These are phyloP conservation scores for Sporophila hypoxantha DNA, from an alignment of 2,113 vertebrate genomes.

Conservation along the genomic window DNA sequence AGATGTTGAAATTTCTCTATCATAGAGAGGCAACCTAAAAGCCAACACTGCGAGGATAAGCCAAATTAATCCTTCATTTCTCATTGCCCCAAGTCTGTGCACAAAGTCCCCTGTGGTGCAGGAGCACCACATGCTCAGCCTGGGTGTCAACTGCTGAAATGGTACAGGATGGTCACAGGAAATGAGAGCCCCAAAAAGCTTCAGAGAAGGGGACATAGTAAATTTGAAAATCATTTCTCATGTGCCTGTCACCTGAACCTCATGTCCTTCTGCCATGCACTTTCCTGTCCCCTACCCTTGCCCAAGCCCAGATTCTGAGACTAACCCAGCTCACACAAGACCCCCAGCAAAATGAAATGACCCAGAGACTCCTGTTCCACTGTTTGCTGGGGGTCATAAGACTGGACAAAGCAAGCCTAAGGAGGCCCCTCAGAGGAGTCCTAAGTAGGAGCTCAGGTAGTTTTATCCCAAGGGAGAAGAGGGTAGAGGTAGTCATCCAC, in stretches of 20 bases:
- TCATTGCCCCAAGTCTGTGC: not conserved
- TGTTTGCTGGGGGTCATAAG: not conserved
- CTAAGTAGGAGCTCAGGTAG: not conserved
- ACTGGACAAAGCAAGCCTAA: not conserved
- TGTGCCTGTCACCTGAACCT: not conserved
- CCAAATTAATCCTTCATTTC: not conserved
- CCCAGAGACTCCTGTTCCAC: not conserved
- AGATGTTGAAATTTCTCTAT: not conserved
- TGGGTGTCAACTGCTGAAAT: not conserved
- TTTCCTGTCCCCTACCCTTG: not conserved
- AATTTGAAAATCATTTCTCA: not conserved
- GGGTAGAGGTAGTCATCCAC: not conserved
- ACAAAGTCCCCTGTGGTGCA: not conserved
- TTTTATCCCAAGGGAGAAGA: not conserved
- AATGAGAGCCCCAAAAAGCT: not conserved
- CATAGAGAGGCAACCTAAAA: not conserved
- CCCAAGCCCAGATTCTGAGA: not conserved
- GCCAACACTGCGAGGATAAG: not conserved
- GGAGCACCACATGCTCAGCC: not conserved
- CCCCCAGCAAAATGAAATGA: not conserved
- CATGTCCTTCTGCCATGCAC: rapidly evolving
- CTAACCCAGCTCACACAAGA: not conserved
- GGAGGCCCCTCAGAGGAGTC: not conserved
- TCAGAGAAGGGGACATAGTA: not conserved
- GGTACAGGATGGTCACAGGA: not conserved